phyloP scores from a whole-genome alignment of 2,797 vertebrate species.

The Paratrypauchen microcephalus region DNA sequence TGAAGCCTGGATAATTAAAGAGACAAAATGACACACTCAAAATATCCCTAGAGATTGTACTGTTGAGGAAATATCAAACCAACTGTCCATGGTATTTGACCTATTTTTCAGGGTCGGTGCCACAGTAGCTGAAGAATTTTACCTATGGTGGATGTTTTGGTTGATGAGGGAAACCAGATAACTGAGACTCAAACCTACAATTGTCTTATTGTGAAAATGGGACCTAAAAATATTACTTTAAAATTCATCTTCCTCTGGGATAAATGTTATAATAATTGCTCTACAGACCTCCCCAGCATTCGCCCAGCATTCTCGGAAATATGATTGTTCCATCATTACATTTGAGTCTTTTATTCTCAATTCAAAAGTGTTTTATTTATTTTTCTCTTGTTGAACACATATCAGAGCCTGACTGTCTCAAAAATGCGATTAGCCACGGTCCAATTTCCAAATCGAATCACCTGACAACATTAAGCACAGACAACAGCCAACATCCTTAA shows the following conservation, averaged over 20 bases:
- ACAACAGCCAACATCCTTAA: conserved; percentile 61
- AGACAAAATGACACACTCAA: too few species aligned
- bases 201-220: too few species aligned
- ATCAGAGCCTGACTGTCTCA: conserved; percentile 49
- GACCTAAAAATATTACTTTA: too few species aligned
- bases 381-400: conserved; percentile 31
- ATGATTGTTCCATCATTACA: conserved; percentile 23
- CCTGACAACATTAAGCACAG: conserved; percentile 59
- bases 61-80: neutral
- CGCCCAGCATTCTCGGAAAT: neutral
- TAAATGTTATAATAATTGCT: neutral
- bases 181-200: too few species aligned
- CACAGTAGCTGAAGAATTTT: too few species aligned
- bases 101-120: neutral
- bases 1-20: too few species aligned
- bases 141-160: too few species aligned
- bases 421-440: conserved; percentile 65
- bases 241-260: too few species aligned
- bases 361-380: conserved; percentile 24
- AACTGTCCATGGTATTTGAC: neutral
- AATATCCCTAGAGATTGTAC: neutral
- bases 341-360: conserved; percentile 3
- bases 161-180: too few species aligned
- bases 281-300: neutral
- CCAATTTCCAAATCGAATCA: conserved; percentile 76